Conservation (phyloP, 37 sponge, comb jelly and placozoan genomes). For the Dysidea cf. avara region DNA sequence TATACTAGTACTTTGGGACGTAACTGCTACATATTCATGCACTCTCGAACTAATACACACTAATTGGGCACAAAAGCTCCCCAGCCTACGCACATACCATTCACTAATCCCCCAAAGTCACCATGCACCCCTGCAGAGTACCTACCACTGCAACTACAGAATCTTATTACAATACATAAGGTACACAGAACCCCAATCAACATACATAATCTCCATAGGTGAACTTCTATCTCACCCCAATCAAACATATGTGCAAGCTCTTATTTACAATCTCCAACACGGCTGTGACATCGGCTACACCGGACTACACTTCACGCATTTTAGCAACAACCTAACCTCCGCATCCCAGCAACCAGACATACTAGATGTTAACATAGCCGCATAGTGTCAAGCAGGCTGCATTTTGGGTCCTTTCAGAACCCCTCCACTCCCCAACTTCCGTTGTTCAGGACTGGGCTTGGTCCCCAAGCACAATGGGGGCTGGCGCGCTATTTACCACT, state of each 20-base stretch:
- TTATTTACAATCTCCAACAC: neutral
- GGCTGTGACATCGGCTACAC: neutral
- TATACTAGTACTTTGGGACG: no score
- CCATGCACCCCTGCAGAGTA: neutral
- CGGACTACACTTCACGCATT: constrained; percentile 1
- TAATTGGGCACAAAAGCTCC: no score
- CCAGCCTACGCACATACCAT: no score
- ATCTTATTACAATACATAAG: neutral
- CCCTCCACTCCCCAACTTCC: neutral
- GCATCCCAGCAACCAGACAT: constrained; percentile 21
- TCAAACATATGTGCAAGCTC: neutral
- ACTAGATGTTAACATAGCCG: neutral
- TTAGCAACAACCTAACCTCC: constrained; percentile 9
- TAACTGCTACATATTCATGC: no score
- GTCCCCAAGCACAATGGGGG: constrained; percentile 6
- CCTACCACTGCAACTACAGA: neutral
- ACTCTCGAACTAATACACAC: no score
- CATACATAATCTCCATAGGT: neutral
- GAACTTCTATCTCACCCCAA: neutral
- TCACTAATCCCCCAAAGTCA: neutral
- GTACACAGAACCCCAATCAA: neutral
- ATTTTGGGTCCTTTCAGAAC: neutral
- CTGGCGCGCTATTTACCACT: constrained; percentile 21
- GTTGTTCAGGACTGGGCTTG: neutral
- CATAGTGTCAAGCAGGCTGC: neutral